Conservation (phyloP, 2,888 invertebrate species). For the Linyphia triangularis region DNA sequence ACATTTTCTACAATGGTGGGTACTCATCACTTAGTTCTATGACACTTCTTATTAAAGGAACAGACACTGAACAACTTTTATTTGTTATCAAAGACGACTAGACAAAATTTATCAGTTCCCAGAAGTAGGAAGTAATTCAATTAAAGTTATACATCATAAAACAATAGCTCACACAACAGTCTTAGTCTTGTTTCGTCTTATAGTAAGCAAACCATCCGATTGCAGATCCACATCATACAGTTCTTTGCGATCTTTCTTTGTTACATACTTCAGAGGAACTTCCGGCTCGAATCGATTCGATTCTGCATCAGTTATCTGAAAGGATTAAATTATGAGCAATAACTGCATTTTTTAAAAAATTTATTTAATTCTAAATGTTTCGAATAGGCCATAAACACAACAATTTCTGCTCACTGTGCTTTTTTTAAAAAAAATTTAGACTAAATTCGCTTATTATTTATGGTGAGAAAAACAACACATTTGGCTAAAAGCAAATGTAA, state of each 20-base stretch:
- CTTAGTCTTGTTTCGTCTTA: constrained; percentile 76
- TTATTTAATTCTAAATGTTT: too few relatives aligned
- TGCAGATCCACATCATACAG: constrained; percentile 76
- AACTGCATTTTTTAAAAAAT: too few relatives aligned
- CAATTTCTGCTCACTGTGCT: too few relatives aligned
- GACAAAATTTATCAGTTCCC: neutral
- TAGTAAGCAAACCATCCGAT: constrained; percentile 74
- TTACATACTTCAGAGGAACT: constrained; percentile 52
- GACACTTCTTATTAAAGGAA: neutral
- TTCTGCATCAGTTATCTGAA: constrained; percentile 63
- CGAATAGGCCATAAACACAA: too few relatives aligned
- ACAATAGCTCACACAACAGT: constrained; percentile 72
- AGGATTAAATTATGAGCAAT: neutral
- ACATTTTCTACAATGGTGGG: neutral
- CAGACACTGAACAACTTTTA: neutral
- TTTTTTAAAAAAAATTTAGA: too few relatives aligned
- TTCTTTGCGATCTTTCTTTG: neutral
- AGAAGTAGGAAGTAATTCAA: neutral
- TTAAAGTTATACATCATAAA: neutral
- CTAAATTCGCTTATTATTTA: too few relatives aligned
- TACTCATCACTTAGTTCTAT: neutral
- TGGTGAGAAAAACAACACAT: too few relatives aligned
- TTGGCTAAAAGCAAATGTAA: too few relatives aligned
- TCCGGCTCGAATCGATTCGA: constrained; percentile 51
- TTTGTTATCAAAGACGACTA: neutral